Base-by-base conservation (phyloP, 2,888 invertebrate species). In the Thysanoteuthis rhombus region DNA sequence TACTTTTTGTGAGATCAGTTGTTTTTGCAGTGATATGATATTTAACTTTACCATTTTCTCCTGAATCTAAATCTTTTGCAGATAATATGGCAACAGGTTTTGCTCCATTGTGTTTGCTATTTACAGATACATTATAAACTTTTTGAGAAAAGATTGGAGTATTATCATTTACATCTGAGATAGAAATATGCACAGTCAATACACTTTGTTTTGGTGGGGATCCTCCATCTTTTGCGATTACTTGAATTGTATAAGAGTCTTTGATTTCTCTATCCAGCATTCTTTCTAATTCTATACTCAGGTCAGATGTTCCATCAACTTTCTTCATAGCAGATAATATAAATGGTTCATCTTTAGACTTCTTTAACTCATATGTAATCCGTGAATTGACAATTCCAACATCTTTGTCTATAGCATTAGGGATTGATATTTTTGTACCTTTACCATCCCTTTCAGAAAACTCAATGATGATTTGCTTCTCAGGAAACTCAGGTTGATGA, bases 201-300 rank as follows among this genome's bases (percentile, higher is more conserved):
- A 75, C 36, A 75, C 36, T 75, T 75, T 75, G 75, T 75, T 75
- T 75, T n/a, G 75, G 75, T 75, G 75, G 75, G 1, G 75, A 75
- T 75, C 75, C 75, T 75, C 75, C 75, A 75, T 75, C 75, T 75
- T 75, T 75, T 75, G 75, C 75, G 36, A 75, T 75, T 75, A 75
- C 75, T 19, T 75, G 75, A 75, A 75, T 75, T 75, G n/a, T n/a
- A 36, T 75, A 75, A n/a, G 75, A 75, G n/a, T 75, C 75, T 75
- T 75, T 75, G 75, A 36, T 2, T 75, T 75, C 75, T 75, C 75
- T n/a, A 36, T 75, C 36, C 25, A 75, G 36, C 75, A 75, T 75
- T 75, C n/a, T 75, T 75, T 75, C n/a, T 75, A 75, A 75, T 75
- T 75, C 75, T 75, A 75, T 75, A 75, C 75, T 75, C 75, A 75